Percentiles rank a stretch among this genome's conserved stretches.
Conservation (phyloP, 2,888 invertebrate genomes). For the Vesta saturnalis region DNA sequence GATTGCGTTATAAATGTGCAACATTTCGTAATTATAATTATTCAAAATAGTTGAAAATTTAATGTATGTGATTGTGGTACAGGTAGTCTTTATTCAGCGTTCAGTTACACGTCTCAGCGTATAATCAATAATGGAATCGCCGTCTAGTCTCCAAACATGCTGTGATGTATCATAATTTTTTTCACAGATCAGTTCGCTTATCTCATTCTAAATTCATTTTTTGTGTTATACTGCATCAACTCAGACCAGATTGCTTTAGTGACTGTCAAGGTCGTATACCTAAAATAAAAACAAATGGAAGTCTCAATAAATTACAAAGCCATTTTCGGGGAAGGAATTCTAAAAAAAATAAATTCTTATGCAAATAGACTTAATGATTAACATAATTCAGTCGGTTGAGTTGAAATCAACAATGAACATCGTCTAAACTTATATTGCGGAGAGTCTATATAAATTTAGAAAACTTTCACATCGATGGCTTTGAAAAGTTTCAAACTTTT, state of each 20-base stretch:
- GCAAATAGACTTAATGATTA: neutral
- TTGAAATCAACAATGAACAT: neutral
- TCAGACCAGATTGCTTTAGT: too few species aligned
- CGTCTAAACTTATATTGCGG: neutral
- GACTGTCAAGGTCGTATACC: neutral
- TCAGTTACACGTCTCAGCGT: neutral
- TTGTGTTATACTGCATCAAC: neutral
- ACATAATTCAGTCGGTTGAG: neutral
- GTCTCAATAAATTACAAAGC: neutral
- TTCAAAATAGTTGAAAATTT: neutral
- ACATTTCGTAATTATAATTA: too few species aligned
- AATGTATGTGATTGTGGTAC: too few species aligned
- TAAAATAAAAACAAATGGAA: too few species aligned
- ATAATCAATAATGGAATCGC: neutral
- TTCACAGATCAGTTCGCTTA: neutral
- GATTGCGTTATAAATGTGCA: too few species aligned
- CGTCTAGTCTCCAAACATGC: neutral
- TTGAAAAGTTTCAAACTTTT: too few species aligned
- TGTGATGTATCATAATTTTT: neutral
- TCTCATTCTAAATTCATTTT: neutral
- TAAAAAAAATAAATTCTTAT: neutral
- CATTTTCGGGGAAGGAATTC: neutral
- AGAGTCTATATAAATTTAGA: neutral
- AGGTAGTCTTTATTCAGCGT: too few species aligned
- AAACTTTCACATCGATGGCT: neutral